Conservation (phyloP, 2,113 vertebrate genomes). For the Canis aureus region DNA sequence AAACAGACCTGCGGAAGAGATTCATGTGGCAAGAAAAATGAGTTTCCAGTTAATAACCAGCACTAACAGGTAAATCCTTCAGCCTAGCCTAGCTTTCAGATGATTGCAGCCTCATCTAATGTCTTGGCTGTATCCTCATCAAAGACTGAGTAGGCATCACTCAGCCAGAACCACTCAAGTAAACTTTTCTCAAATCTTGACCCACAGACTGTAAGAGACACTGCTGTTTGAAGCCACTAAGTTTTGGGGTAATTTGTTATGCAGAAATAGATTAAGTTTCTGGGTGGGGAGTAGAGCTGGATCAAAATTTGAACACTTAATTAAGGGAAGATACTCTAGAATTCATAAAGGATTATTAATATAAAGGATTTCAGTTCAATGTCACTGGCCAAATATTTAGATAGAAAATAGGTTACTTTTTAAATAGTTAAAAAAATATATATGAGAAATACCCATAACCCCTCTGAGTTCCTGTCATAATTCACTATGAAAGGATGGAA, state of each 20-base stretch:
- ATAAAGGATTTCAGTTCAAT: background rate
- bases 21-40: background rate
- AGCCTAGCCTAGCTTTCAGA: background rate
- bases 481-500: background rate
- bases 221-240: background rate
- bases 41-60: background rate
- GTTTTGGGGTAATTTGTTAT: background rate
- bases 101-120: background rate
- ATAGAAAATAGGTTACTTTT: background rate
- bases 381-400: background rate
- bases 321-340: background rate
- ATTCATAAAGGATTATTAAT: background rate
- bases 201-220: background rate
- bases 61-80: background rate
- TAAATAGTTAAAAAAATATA: slow-evolving; percentile 29
- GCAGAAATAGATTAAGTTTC: background rate
- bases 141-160: background rate
- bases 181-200: background rate
- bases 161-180: background rate
- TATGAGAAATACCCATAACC: background rate
- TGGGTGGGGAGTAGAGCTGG: background rate
- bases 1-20: background rate
- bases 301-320: background rate
- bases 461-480: background rate
- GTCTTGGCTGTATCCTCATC: background rate